These are phyloP conservation scores for Ypsolopha scabrella DNA, from an alignment of 2,888 invertebrate species.

Conservation along the genomic window DNA sequence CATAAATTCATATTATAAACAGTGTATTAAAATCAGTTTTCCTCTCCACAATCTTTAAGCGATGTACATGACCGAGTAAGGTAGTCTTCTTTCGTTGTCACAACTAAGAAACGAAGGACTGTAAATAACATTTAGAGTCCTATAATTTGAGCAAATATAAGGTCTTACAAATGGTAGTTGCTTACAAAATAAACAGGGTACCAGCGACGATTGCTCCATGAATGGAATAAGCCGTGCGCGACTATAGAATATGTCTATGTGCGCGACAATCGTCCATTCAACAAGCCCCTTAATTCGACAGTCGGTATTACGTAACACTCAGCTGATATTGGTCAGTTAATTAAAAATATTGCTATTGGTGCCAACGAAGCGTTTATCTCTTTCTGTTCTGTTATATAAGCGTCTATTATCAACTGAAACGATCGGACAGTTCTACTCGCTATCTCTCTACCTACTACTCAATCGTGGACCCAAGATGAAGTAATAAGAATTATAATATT, in stretches of 20 bases:
- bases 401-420: slow-evolving; percentile 4
- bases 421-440: slow-evolving; percentile 5
- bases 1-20: no score
- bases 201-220: slow-evolving; percentile 31
- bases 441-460: slow-evolving; percentile 2
- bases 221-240: slow-evolving; percentile 38
- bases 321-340: slow-evolving; percentile 24
- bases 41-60: no score
- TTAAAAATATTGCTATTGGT: slow-evolving; percentile 19
- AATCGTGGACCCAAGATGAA: background rate
- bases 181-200: slow-evolving; percentile 27
- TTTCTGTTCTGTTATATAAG: slow-evolving; percentile 17
- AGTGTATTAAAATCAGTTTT: no score
- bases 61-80: no score
- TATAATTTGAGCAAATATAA: background rate
- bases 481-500: no score
- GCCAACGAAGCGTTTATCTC: slow-evolving; percentile 15
- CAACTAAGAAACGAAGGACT: background rate
- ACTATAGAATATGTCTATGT: no score
- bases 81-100: no score
- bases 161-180: slow-evolving; percentile 1
- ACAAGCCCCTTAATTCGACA: slow-evolving; percentile 41
- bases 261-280: slow-evolving; percentile 40
- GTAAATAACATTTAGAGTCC: background rate
- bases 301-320: slow-evolving; percentile 35